Percentiles rank a stretch among this genome's conserved stretches.
phyloP scores from a whole-genome alignment of 2,113 vertebrate genomes.

The Odocoileus hemionus region DNA sequence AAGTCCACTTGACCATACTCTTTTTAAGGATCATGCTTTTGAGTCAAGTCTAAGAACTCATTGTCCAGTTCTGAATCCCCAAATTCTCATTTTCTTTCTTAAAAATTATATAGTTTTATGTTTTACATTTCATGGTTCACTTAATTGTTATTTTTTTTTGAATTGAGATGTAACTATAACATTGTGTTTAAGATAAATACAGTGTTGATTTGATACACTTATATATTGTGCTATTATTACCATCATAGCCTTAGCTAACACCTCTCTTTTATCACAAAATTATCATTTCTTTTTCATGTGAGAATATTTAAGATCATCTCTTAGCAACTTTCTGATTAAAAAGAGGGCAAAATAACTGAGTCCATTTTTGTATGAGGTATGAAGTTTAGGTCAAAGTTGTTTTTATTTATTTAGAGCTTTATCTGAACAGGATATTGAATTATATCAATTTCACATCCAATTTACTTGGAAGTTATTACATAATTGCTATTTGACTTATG shows the following conservation, averaged over 20 bases:
- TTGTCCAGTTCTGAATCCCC: not conserved
- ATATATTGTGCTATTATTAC: not conserved
- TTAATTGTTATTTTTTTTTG: not conserved
- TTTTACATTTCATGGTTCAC: not conserved
- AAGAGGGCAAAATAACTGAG: not conserved
- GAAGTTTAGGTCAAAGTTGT: not conserved
- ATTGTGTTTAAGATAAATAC: not conserved
- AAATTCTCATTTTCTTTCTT: not conserved
- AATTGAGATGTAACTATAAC: not conserved
- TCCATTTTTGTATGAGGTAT: not conserved
- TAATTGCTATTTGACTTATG: not conserved
- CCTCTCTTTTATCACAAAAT: not conserved
- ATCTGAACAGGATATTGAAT: not conserved
- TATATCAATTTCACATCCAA: not conserved
- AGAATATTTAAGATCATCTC: not conserved
- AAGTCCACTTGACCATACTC: not conserved
- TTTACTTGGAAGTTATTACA: not conserved
- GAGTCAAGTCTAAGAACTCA: not conserved
- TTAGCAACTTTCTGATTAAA: not conserved
- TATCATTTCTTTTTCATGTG: not conserved
- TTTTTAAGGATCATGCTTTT: not conserved
- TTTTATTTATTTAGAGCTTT: not conserved
- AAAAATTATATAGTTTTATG: not conserved
- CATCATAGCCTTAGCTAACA: not conserved
- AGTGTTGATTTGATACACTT: not conserved